Base-by-base conservation (phyloP, 2,797 vertebrate genomes). In the Prunella strophiata region DNA sequence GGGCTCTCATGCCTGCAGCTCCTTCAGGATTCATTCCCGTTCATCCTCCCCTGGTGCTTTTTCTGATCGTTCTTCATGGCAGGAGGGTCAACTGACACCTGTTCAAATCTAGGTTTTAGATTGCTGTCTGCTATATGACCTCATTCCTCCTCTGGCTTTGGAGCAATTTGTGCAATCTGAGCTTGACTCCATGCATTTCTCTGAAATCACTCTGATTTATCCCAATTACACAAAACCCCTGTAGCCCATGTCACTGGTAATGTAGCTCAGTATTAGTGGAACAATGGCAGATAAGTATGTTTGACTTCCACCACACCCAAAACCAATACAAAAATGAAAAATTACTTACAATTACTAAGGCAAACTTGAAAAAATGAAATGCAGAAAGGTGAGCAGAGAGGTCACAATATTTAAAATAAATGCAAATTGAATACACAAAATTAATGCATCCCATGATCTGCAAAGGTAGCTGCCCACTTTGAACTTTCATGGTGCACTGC, bases 21-120 rank as follows among this genome's bases (percentile, higher is more conserved):
- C 58, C 59, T 51, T 51, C 68, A 42, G 47, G 66, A 45, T 76
- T 55, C 0, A 0, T 29, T 88, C 72, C 68, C 0, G 0, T 62
- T 61, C 70, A 38, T 80, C 47, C 61, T 77, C 42, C 58, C 62
- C 27, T 2, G 1, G 15, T 78, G 58, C 58, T 83, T 63, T 89
- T 83, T 66, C 87, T 86, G 82, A 45, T 52, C 25, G 4, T 80
- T 94, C 83, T 85, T 72, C 29, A 1, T 57, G 78, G 58, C 87
- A 72, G 65, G 38, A 92, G 92, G 54, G 78, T 88, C 89, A 96
- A 42, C 62, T 55, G 72, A 89, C 85, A 91, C 89, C 91, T 89
- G 76, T 82, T 96, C 92, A 83, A 88, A 94, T 68, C 51, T 40
- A 54, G 87, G 91, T 85, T 96, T 93, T 94, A 72, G 91, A 66